Evolutionary conservation across 2,888 invertebrate species (phyloP), one percentile per base, ranked within the genome.

Genomic region (Drosophila histrio): DNA sequence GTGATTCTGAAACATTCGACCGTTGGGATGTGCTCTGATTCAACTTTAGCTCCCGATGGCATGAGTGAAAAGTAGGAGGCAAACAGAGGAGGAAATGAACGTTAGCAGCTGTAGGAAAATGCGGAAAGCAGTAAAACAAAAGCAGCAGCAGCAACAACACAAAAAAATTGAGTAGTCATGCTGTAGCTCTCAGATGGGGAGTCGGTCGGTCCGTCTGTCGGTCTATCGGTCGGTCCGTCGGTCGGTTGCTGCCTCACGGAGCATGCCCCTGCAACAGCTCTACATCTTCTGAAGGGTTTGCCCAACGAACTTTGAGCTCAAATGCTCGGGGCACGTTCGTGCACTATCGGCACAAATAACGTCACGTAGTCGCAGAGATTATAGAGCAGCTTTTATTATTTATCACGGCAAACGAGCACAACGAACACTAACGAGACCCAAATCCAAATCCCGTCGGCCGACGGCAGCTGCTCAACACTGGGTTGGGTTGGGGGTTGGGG

Each of bases 281-380:
- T n/a, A 8, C 36, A 28, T 19, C 19, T 9, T 7, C 21, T 53
- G 53, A 53, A 53, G 53, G 41, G 53, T 9, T 52, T 38, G 9
- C 15, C 19, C 19, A 21, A 28, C 38, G 52, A 52, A 39, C 54
- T 44, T 44, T 26, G 34, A 19, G 13, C 2, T 17, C 9, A 13
- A 13, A 22, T 36, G 66, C 83, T 82, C 87, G 79, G 70, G 72
- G 88, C 73, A 89, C 90, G 90, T 89, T 85, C 89, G 74, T 88
- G 79, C 87, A 89, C 87, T 90, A 90, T 88, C 89, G 89, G 90
- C 86, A 89, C 88, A 90, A 89, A 91, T 91, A 91, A 89, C 90
- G 90, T 90, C 91, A 91, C 91, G 91, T 91, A 90, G 85, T 79
- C 87, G 91, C 90, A 91, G 89, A 90, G 91, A 91, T 91, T 91